Percentiles rank a stretch among this genome's conserved stretches.
These are phyloP conservation scores for Agriopis marginaria DNA, from an alignment of 2,888 invertebrate genomes.

Conservation along the genomic window DNA sequence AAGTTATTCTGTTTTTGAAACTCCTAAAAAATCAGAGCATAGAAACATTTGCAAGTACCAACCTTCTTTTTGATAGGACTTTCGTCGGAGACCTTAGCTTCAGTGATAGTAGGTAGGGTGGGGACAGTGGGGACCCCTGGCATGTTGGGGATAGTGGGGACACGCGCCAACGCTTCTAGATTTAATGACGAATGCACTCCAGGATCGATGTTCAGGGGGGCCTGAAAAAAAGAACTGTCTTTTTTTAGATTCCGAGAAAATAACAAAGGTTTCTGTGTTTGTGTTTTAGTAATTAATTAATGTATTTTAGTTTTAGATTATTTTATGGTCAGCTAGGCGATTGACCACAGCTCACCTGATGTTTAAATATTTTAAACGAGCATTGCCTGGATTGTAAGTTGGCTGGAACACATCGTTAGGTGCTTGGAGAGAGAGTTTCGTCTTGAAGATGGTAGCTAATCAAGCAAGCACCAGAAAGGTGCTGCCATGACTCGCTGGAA, in stretches of 20 bases:
- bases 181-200: slow-evolving; percentile 97
- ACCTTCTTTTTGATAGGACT: slow-evolving; percentile 74
- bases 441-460: too few relatives aligned
- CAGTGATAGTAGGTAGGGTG: slow-evolving; percentile 95
- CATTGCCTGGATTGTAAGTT: too few relatives aligned
- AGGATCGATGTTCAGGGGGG: slow-evolving; percentile 95
- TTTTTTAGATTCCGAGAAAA: slow-evolving; percentile 49
- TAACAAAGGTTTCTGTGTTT: not conserved
- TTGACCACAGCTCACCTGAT: too few relatives aligned
- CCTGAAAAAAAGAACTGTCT: slow-evolving; percentile 64
- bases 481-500: too few relatives aligned
- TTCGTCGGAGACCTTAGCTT: slow-evolving; percentile 91
- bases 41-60: slow-evolving; percentile 23
- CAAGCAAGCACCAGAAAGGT: too few relatives aligned
- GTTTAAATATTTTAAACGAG: too few relatives aligned
- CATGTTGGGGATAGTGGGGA: slow-evolving; percentile 89
- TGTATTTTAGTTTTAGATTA: too few relatives aligned
- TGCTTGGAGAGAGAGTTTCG: too few relatives aligned
- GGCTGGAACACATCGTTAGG: too few relatives aligned
- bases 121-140: slow-evolving; percentile 94
- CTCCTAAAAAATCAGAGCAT: not conserved
- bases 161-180: slow-evolving; percentile 88
- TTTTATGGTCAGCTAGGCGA: not conserved
- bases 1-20: not conserved
- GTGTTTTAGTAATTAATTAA: too few relatives aligned